Percentiles rank a stretch among this genome's conserved stretches.
Evolutionary conservation across 2,113 vertebrate genomes (phyloP).

Genomic region (Nycticorax nycticorax): DNA sequence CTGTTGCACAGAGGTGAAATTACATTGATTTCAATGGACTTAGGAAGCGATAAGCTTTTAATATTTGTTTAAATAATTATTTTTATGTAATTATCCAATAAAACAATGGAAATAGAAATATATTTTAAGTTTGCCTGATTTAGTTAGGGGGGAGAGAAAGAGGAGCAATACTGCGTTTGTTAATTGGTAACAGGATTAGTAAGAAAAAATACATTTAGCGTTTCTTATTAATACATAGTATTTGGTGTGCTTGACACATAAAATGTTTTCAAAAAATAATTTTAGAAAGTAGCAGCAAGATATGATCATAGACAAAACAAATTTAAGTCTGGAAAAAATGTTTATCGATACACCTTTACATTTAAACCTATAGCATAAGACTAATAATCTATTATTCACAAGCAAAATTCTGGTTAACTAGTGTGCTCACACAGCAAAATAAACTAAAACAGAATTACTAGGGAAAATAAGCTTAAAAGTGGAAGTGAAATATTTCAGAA

Average conservation of each 20-base stretch:
- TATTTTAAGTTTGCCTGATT: neutral
- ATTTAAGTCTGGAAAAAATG: neutral
- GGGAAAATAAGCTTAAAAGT: neutral
- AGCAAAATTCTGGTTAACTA: neutral
- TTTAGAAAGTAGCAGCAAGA: neutral
- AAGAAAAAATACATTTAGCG: neutral
- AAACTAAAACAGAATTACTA: neutral
- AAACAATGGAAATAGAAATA: conserved; percentile 2
- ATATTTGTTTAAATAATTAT: neutral
- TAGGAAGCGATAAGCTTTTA: neutral
- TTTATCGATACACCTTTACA: neutral
- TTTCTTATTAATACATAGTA: neutral
- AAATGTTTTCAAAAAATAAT: neutral
- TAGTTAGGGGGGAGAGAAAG: neutral
- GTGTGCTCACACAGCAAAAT: neutral
- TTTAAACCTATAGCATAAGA: neutral
- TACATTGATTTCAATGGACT: neutral
- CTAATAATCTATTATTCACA: neutral
- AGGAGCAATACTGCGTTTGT: neutral
- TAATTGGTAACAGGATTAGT: neutral
- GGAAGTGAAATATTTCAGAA: neutral
- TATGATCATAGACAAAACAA: neutral
- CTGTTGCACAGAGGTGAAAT: neutral
- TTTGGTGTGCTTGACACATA: neutral
- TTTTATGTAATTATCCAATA: neutral